A percentile compares a stretch with the other conserved stretches of the same genome.
phyloP scores from a whole-genome alignment of 2,797 vertebrate species.

The Hydrophis major region DNA sequence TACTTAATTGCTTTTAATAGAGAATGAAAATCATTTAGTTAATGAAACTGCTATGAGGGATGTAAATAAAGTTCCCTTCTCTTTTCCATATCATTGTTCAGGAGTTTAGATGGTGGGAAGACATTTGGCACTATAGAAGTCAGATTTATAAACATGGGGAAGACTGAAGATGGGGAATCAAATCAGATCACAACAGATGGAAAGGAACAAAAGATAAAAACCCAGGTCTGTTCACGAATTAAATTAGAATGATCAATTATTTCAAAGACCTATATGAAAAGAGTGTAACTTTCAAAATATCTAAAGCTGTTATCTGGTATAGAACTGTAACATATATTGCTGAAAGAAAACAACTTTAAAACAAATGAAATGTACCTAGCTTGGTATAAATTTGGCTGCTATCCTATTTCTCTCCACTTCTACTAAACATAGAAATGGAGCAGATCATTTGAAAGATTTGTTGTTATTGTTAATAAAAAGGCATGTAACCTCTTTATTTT shows the following conservation, averaged over 20 bases:
- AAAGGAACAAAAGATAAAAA: conserved; percentile 86
- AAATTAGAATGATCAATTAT: conserved; percentile 52
- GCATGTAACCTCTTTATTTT: neutral
- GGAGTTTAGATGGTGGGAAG: conserved; percentile 91
- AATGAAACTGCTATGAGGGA: neutral
- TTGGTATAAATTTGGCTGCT: rapidly evolving
- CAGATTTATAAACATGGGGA: conserved; percentile 90
- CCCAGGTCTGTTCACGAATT: conserved; percentile 38
- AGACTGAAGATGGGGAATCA: conserved; percentile 86
- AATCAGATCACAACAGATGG: conserved; percentile 83
- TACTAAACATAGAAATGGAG: conserved; percentile 1
- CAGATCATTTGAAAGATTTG: neutral
- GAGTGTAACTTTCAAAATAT: neutral
- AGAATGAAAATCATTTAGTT: neutral
- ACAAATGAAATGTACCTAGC: neutral
- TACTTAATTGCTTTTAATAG: neutral
- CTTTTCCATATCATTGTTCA: conserved; percentile 56
- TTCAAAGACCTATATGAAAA: conserved; percentile 37
- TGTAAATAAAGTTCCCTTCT: neutral
- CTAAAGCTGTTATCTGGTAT: neutral
- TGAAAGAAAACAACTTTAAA: neutral
- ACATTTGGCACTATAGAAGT: conserved; percentile 88
- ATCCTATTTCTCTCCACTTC: neutral
- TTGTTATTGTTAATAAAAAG: neutral
- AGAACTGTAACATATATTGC: neutral